Base-by-base conservation (phyloP, 2,113 vertebrate species). In the Xiphorhynchus elegans region DNA sequence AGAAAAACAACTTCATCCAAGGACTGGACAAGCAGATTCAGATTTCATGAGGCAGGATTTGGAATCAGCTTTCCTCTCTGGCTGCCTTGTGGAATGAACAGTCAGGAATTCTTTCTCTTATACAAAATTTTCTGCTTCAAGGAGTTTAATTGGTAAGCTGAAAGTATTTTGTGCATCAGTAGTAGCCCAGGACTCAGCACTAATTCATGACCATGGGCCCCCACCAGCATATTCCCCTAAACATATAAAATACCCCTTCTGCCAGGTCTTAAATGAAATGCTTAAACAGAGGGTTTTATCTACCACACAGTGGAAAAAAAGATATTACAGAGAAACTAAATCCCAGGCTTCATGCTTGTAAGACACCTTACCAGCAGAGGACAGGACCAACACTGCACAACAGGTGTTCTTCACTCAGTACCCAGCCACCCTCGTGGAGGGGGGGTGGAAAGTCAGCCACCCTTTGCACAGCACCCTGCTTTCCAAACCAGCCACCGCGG, bases 51-150 rank as follows among this genome's bases (percentile, higher is more conserved):
- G 60, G 20, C 14, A 52, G 42, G 23, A 18, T 68, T 68, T 80
- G 40, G 46, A 53, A 90, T 23, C 1, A 42, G 37, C 6, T 72
- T 47, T 14, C 11, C 3, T 53, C 25, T 53, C 10, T 0, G 0
- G 11, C 31, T 72, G 59, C 55, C 80, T 62, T 66, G 12, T 37
- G 9, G 2, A 64, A 69, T 1, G 3, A 73, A 67, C 10, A 24
- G 26, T 24, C 31, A 40, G 11, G 11, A 5, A 42, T 58, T 40
- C 14, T 10, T 28, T 67, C 39, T 78, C 4, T 62, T 24, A 7
- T 9, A 53, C 5, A 49, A 40, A 55, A 55, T 42, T 40, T 81
- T 8, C 13, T 66, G 16, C 49, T 68, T 86, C 14, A 13, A 70
- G 50, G 5, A 24, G 23, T 64, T 82, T 62, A 35, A 25, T 47